Base-by-base conservation (phyloP, 1,140 invertebrate genomes). In the Drosophila teissieri region DNA sequence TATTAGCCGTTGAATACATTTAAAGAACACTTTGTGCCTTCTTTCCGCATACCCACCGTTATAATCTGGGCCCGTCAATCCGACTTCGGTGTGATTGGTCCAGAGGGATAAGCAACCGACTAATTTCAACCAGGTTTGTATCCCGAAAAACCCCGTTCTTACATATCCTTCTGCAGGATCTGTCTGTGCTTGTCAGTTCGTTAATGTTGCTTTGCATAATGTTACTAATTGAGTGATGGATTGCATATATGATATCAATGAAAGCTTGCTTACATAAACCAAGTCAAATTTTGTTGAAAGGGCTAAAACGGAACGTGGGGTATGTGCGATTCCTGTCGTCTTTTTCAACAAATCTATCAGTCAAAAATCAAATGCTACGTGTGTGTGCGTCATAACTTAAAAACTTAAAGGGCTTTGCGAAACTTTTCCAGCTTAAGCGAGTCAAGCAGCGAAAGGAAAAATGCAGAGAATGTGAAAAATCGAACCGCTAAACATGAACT, bases 321-420 rank as follows among this genome's bases (percentile, higher is more conserved):
- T 45, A 39, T 11, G n/a, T 31, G 62, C 15, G 42, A 52, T 8
- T 63, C 53, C 81, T 86, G 82, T 85, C 82, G 63, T 48, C 57
- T 46, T 52, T 58, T 52, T 69, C 78, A 85, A 85, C 82, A 86
- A 81, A 78, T 86, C 82, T 85, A 85, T 85, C 82, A 85, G 82
- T 85, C 82, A 85, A 81, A 67, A 70, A 72, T 86, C 74, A 86
- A 81, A 81, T 36, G 61, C 67, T 34, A 1, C 19, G n/a, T 67
- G 36, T 40, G 37, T 52, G 62, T 61, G 62, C 63, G 40, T 63
- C 45, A 27, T 39, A 54, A 46, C 56, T 40, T 55, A 61, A 34
- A 24, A 65, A 65, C 36, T 67, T 67, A 11, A 17, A 1, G 36
- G 27, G 4, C 17, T 45, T n/a, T 51, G 12, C 15, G 27, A 67